Evolutionary conservation across 2,888 invertebrate genomes (phyloP), one percentile per base, ranked within the genome.

Genomic region (Coremacera marginata): DNA sequence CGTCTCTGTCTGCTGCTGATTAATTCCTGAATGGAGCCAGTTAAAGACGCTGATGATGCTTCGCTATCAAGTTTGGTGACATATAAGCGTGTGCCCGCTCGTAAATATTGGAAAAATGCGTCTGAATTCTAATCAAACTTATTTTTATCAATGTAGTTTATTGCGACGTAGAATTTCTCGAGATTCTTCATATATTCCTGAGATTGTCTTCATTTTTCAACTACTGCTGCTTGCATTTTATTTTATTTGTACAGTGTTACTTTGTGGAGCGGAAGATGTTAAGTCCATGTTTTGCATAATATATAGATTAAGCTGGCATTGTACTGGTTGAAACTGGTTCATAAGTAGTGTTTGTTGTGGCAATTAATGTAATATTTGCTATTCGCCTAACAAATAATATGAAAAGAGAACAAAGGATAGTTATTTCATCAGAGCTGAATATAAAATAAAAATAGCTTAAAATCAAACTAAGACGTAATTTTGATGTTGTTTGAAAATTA

Each of bases 161-260:
- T 83, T 86, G 82, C 85, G 85, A 82, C 84, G 85, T 82, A 86
- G 76, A 67, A 71, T 76, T 70, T 34, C 57, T 22, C 14, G 77
- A 67, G n/a, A 44, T 22, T 71, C 34, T 62, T 62, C 37, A 16
- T 27, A 44, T 62, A 19, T 52, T 31, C 63, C 73, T 65, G 72
- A 70, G 55, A 62, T 16, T 68, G 4, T 34, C 27, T n/a, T n/a
- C 5, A 16, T 16, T 34, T 27, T 8, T 60, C 16, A 14, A 60
- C 16, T 22, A 19, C 19, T 22, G 49, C 11, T 25, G 37, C 49
- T 4, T 49, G 37, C 31, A 16, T 60, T 60, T 60, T 14, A 67
- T 25, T 67, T 44, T 25, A 14, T 67, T 67, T 8, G 49, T 16
- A 22, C 22, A 25, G 44, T 5, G 22, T 14, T 11, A n/a, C 22